A percentile compares a stretch with the other conserved stretches of the same genome.
Conservation (phyloP, 2,113 vertebrate genomes). For the Corynorhinus townsendii region DNA sequence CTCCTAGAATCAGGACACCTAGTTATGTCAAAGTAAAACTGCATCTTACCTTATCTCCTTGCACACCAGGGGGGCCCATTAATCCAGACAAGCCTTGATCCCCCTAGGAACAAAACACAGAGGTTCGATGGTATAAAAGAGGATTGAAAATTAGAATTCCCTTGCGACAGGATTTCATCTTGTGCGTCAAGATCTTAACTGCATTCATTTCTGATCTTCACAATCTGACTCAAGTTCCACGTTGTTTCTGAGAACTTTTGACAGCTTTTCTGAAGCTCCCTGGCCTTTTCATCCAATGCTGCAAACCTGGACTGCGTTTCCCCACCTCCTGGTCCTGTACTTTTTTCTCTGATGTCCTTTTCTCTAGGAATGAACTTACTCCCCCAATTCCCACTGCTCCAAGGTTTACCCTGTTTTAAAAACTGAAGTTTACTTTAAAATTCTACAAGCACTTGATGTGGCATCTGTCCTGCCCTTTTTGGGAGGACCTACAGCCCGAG, state of each 20-base stretch:
- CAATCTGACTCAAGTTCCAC: neutral
- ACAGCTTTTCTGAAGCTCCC: neutral
- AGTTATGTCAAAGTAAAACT: neutral
- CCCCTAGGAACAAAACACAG: conserved; percentile 81
- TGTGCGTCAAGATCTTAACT: neutral
- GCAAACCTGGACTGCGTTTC: neutral
- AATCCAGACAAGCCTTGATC: conserved; percentile 86
- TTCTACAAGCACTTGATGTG: neutral
- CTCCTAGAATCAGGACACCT: neutral
- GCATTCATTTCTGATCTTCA: neutral
- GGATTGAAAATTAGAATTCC: neutral
- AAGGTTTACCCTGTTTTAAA: neutral
- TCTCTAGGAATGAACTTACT: neutral
- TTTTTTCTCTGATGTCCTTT: neutral
- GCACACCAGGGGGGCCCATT: conserved; percentile 84
- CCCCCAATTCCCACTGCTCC: neutral
- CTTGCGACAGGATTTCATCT: neutral
- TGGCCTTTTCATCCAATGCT: neutral
- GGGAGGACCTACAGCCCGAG: fast-evolving
- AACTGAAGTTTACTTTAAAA: neutral
- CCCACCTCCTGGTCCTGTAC: too few species aligned
- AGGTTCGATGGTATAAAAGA: neutral
- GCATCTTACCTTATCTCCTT: conserved; percentile 86
- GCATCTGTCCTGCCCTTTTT: neutral
- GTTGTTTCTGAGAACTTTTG: neutral